phyloP scores from a whole-genome alignment of 2,888 invertebrate genomes.

The Agapostemon virescens region DNA sequence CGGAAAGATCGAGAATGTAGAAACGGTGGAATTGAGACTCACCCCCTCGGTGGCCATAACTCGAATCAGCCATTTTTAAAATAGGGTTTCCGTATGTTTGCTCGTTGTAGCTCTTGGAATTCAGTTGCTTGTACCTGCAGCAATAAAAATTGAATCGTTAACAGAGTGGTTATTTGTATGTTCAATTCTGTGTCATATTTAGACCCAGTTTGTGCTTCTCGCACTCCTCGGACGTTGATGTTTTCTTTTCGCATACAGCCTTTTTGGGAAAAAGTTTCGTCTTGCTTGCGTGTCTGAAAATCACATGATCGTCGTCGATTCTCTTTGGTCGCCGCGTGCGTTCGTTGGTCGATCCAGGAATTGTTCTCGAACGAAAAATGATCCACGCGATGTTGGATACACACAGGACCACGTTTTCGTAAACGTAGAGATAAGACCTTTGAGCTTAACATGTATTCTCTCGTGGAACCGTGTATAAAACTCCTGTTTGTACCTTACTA shows the following conservation, averaged over 20 bases:
- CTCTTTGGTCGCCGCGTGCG: background rate
- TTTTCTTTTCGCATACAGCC: slow-evolving; percentile 16
- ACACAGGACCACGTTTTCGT: slow-evolving; percentile 60
- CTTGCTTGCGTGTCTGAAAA: slow-evolving; percentile 37
- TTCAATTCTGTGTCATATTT: background rate
- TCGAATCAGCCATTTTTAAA: background rate
- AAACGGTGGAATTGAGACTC: background rate
- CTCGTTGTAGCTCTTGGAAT: background rate
- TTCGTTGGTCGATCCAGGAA: background rate
- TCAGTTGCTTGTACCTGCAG: background rate
- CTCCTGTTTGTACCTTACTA: slow-evolving; percentile 76
- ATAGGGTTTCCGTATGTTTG: background rate
- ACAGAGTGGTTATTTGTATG: background rate
- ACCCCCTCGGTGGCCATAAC: background rate
- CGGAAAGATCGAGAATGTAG: background rate
- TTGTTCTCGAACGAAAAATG: slow-evolving; percentile 27
- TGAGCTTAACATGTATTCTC: slow-evolving; percentile 76
- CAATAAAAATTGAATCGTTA: background rate
- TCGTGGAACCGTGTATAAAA: slow-evolving; percentile 66
- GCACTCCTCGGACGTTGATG: slow-evolving; percentile 18
- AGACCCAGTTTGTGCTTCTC: background rate
- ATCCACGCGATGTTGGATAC: slow-evolving; percentile 51
- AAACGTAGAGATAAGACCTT: slow-evolving; percentile 59
- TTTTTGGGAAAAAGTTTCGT: slow-evolving; percentile 34
- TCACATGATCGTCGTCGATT: slow-evolving; percentile 30